These are phyloP conservation scores for Acanthurus leucopareius DNA, from an alignment of 2,797 vertebrate genomes.

Conservation along the genomic window DNA sequence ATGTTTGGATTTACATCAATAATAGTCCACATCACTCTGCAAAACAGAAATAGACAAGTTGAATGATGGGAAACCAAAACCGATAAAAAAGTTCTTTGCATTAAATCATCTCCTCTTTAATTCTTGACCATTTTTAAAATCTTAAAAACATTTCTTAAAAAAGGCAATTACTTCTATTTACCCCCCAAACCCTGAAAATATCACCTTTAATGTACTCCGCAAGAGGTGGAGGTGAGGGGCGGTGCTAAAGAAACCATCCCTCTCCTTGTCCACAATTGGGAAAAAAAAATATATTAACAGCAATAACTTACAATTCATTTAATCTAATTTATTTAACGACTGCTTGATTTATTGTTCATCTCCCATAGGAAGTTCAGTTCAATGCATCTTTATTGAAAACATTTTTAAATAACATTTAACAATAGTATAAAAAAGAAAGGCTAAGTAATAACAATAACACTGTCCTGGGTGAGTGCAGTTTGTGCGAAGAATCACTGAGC, in stretches of 20 bases:
- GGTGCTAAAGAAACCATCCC: slow-evolving; percentile 77
- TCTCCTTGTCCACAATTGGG: slow-evolving; percentile 89
- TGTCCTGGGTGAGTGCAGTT: slow-evolving; percentile 85
- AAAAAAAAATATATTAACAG: slow-evolving; percentile 89
- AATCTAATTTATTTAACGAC: slow-evolving; percentile 88
- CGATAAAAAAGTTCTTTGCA: slow-evolving; percentile 93
- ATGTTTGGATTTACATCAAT: slow-evolving; percentile 80
- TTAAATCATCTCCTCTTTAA: slow-evolving; percentile 86
- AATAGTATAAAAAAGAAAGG: slow-evolving; percentile 90
- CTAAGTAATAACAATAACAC: slow-evolving; percentile 87
- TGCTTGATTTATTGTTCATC: slow-evolving; percentile 88
- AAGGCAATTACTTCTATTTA: slow-evolving; percentile 86
- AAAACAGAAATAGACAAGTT: slow-evolving; percentile 83
- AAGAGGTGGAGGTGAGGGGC: slow-evolving; percentile 62
- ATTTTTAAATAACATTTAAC: slow-evolving; percentile 97
- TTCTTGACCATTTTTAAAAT: slow-evolving; percentile 88
- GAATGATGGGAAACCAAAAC: slow-evolving; percentile 82
- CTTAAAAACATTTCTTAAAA: slow-evolving; percentile 89
- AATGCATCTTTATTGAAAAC: slow-evolving; percentile 87
- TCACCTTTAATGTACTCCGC: slow-evolving; percentile 79
- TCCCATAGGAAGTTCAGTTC: slow-evolving; percentile 91
- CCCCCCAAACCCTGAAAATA: slow-evolving; percentile 87
- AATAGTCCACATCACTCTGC: slow-evolving; percentile 82
- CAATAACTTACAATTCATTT: slow-evolving; percentile 91
- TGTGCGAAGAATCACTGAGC: slow-evolving; percentile 83